Percentiles rank a stretch among this genome's conserved stretches.
Evolutionary conservation across 2,113 vertebrate genomes (phyloP).

Genomic region (Falco punctatus): DNA sequence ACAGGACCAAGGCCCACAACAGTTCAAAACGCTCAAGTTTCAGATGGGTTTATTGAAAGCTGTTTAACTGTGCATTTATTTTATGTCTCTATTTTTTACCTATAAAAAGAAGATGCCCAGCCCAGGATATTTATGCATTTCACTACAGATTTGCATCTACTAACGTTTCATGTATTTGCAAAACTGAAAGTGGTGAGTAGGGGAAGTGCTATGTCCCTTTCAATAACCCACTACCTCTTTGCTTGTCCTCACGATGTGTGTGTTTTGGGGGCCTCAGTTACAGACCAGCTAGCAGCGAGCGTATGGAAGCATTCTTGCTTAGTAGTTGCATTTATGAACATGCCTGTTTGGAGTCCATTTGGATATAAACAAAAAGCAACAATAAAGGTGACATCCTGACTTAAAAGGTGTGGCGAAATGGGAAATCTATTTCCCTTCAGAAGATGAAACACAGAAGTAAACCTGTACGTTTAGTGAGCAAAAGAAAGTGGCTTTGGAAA

Average conservation of each 20-base stretch:
- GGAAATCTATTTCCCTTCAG: not conserved
- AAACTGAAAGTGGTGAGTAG: not conserved
- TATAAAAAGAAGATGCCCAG: not conserved
- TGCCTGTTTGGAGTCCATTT: not conserved
- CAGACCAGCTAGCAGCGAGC: rapidly evolving
- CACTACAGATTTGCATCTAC: not conserved
- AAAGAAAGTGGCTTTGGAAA: not conserved
- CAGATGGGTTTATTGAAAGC: not conserved
- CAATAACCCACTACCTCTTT: not conserved
- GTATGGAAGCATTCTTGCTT: not conserved
- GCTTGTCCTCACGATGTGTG: not conserved
- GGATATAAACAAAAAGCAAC: not conserved
- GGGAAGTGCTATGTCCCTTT: not conserved
- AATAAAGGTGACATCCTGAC: not conserved
- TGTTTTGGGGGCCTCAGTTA: not conserved
- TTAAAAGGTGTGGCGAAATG: not conserved
- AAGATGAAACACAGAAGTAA: not conserved
- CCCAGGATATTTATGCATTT: not conserved
- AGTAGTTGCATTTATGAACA: not conserved
- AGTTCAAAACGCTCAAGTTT: not conserved
- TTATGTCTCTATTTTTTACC: not conserved
- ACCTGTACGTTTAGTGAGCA: not conserved
- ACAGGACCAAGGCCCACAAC: not conserved
- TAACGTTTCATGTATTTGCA: not conserved
- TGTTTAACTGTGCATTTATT: not conserved